These are phyloP conservation scores for Carollia perspicillata DNA, from an alignment of 2,113 vertebrate genomes.

Conservation along the genomic window DNA sequence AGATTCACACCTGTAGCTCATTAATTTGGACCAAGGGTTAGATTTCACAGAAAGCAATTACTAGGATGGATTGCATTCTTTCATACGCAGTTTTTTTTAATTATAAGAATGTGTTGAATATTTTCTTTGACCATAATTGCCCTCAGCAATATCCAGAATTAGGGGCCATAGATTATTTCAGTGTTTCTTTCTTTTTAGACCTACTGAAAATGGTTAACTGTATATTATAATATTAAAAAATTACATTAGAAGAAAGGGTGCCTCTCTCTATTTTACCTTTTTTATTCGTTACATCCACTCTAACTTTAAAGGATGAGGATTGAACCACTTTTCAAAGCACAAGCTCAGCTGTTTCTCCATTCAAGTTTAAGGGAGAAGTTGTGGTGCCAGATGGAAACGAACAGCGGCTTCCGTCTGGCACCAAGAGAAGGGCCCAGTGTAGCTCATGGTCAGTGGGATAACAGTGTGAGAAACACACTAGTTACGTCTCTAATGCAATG, in stretches of 20 bases:
- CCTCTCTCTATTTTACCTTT: constrained; percentile 6
- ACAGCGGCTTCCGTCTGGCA: background rate
- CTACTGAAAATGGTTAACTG: background rate
- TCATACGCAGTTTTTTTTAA: background rate
- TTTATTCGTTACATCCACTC: background rate
- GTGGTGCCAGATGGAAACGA: too few species aligned
- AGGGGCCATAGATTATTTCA: background rate
- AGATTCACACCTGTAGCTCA: constrained; percentile 60
- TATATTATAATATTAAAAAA: constrained; percentile 43
- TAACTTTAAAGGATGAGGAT: background rate
- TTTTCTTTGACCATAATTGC: constrained; percentile 51
- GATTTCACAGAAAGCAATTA: constrained; percentile 73
- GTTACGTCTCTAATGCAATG: constrained; percentile 42
- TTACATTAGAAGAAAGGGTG: constrained; percentile 7
- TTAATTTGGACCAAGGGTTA: constrained; percentile 68
- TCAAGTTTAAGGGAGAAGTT: background rate
- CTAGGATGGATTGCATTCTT: constrained; percentile 50
- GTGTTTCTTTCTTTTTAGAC: constrained; percentile 10
- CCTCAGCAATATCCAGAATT: constrained; percentile 8
- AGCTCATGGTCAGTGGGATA: constrained; percentile 31
- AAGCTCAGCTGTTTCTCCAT: background rate
- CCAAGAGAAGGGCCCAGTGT: background rate
- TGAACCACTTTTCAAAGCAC: background rate
- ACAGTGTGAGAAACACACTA: background rate
- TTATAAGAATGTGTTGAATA: background rate